Conservation (phyloP, 2,888 invertebrate genomes). For the Callimorpha dominula region DNA sequence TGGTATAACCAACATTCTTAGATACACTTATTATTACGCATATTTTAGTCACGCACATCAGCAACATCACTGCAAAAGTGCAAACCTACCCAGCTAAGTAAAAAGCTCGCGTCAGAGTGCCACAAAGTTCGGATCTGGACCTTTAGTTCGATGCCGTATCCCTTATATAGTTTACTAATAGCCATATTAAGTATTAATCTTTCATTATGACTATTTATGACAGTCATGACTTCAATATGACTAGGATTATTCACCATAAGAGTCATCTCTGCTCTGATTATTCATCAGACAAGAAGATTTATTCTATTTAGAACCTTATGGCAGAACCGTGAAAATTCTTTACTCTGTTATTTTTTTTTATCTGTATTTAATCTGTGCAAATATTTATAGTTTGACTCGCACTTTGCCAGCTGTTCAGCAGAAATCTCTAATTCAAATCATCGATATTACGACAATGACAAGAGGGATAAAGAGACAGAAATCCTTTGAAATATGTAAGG, state of each 20-base stretch:
- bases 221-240: not conserved
- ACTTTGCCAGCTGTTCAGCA: not conserved
- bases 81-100: not conserved
- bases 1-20: not conserved
- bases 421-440: not conserved
- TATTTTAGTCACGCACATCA: too few relatives aligned
- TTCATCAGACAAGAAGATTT: not conserved
- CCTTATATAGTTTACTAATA: not conserved
- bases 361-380: not conserved
- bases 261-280: not conserved
- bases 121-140: not conserved
- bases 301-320: not conserved
- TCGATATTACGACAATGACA: not conserved
- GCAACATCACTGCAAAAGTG: too few relatives aligned
- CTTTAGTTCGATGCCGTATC: not conserved
- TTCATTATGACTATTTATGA: not conserved
- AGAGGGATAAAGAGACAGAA: not conserved
- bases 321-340: not conserved
- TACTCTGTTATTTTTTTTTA: not conserved
- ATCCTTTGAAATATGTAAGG: not conserved
- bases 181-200: not conserved
- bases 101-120: not conserved
- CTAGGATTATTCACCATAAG: not conserved
- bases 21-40: not conserved
- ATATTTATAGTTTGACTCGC: not conserved